phyloP scores from a whole-genome alignment of 2,113 vertebrate genomes.

The Neomonachus schauinslandi region DNA sequence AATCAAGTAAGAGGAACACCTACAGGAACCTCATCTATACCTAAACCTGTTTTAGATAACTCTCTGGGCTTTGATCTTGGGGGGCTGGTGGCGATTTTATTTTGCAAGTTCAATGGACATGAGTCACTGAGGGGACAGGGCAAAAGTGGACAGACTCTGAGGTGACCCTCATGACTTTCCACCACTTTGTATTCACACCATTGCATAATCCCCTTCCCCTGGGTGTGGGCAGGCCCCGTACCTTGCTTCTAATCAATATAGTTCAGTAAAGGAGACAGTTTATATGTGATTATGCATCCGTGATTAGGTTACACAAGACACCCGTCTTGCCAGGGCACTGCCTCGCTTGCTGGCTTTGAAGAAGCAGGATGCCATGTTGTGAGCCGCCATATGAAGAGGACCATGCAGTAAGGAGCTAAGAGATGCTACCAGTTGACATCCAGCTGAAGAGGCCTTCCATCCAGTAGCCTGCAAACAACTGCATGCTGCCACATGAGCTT shows the following conservation, averaged over 20 bases:
- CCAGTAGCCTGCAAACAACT: neutral
- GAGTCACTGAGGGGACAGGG: neutral
- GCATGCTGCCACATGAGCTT: neutral
- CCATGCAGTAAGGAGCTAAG: neutral
- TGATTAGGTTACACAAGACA: neutral
- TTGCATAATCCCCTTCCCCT: neutral
- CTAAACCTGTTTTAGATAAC: neutral
- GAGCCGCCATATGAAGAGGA: neutral
- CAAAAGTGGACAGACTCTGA: neutral
- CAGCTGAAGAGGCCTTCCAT: neutral
- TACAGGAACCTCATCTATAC: neutral
- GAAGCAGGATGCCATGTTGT: neutral
- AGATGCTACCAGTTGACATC: neutral
- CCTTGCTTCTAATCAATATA: neutral
- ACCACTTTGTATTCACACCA: neutral
- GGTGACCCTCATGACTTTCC: neutral
- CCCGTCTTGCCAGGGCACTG: neutral
- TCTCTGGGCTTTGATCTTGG: neutral
- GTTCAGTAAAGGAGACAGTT: neutral
- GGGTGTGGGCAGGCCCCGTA: neutral
- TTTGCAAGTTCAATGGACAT: neutral
- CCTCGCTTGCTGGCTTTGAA: neutral
- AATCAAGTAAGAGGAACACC: neutral
- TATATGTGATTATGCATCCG: neutral
- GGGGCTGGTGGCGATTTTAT: neutral